phyloP scores from a whole-genome alignment of 2,797 vertebrate species.

The Coccyzus lansbergi region DNA sequence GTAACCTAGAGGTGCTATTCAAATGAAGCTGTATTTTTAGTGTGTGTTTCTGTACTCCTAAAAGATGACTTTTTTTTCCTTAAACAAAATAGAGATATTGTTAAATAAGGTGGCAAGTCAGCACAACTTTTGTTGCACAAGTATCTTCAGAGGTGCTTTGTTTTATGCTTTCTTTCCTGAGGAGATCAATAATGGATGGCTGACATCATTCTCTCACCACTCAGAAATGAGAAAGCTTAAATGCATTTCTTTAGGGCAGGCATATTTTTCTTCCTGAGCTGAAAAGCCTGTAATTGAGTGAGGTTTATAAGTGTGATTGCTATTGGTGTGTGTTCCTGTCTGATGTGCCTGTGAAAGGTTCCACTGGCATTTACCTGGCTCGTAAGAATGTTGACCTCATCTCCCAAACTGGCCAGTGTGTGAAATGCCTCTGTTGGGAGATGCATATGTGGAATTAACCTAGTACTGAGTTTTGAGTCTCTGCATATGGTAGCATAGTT shows the following conservation, averaged over 20 bases:
- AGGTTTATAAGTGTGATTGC: conserved; percentile 71
- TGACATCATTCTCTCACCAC: conserved; percentile 38
- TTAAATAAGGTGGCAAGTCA: not conserved
- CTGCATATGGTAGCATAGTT: not conserved
- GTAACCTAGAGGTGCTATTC: not conserved
- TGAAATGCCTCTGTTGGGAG: conserved; percentile 49
- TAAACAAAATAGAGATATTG: not conserved
- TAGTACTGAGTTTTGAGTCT: not conserved
- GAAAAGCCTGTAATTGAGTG: conserved; percentile 68
- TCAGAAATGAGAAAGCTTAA: conserved; percentile 67
- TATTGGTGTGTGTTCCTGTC: conserved; percentile 42
- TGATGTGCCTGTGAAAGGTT: conserved; percentile 56
- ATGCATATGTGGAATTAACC: not conserved
- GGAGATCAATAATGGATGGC: conserved; percentile 69
- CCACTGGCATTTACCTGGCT: conserved; percentile 64
- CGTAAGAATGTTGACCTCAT: conserved; percentile 65
- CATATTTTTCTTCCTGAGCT: conserved; percentile 66
- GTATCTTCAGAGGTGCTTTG: conserved; percentile 42
- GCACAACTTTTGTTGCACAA: not conserved
- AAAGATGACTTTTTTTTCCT: not conserved
- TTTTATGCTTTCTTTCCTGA: conserved; percentile 45
- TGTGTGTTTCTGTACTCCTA: not conserved
- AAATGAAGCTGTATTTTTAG: not conserved
- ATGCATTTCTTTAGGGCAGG: conserved; percentile 68
- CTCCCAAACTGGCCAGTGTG: not conserved